phyloP scores from a whole-genome alignment of 2,113 vertebrate genomes.

The Spea bombifrons region DNA sequence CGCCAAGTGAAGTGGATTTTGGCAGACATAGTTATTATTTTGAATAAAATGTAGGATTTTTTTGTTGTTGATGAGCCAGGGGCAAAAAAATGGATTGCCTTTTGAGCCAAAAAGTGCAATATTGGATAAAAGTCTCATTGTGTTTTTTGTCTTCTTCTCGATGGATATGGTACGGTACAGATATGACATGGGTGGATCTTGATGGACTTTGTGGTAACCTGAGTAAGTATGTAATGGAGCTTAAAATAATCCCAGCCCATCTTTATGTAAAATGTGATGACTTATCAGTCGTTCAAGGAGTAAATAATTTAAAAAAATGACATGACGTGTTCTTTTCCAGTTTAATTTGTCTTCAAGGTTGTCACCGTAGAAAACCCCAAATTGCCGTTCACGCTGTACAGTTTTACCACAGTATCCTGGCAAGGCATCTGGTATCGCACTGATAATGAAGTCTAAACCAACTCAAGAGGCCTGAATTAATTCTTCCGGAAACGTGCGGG shows the following conservation, averaged over 20 bases:
- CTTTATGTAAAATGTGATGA: conserved; percentile 14
- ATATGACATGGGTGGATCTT: too few species aligned
- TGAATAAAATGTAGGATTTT: too few species aligned
- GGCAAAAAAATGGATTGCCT: too few species aligned
- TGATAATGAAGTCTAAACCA: conserved; percentile 78
- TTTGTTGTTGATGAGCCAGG: too few species aligned
- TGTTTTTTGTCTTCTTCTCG: too few species aligned
- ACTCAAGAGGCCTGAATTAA: conserved; percentile 61
- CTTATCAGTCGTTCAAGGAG: background rate
- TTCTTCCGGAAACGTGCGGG: conserved; percentile 78
- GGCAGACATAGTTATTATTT: too few species aligned
- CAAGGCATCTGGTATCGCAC: conserved; percentile 78
- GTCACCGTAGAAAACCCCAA: conserved; percentile 84
- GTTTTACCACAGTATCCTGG: conserved; percentile 97
- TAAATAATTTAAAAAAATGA: conserved; percentile 50
- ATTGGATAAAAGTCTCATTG: too few species aligned
- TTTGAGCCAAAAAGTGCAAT: too few species aligned
- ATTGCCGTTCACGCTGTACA: conserved; percentile 69
- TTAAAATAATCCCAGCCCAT: conserved; percentile 8
- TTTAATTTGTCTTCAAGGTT: conserved; percentile 81
- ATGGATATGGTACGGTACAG: too few species aligned
- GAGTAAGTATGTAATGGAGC: too few species aligned
- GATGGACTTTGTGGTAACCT: too few species aligned
- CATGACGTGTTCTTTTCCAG: conserved; percentile 49
- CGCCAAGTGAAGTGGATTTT: too few species aligned